phyloP scores from a whole-genome alignment of 1,140 invertebrate genomes.

The Medauroidea extradentata region DNA sequence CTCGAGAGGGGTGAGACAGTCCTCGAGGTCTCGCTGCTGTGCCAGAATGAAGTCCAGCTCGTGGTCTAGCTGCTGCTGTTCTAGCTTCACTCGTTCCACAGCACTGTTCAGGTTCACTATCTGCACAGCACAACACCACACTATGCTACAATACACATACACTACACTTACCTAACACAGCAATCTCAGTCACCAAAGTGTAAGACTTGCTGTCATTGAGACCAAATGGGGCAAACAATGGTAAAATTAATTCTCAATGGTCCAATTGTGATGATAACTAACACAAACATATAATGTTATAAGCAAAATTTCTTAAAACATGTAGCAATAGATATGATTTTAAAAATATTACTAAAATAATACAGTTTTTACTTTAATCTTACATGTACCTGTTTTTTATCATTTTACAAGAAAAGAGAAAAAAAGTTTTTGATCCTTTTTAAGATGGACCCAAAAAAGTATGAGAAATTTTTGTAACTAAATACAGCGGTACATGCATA shows the following conservation, averaged over 20 bases:
- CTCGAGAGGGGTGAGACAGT: slow-evolving; percentile 79
- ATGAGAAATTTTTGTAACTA: too few relatives aligned
- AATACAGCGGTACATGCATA: too few relatives aligned
- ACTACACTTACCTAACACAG: neutral
- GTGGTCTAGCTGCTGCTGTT: slow-evolving; percentile 86
- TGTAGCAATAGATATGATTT: too few relatives aligned
- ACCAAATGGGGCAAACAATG: neutral
- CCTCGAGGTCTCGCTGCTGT: slow-evolving; percentile 89
- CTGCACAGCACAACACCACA: slow-evolving; percentile 39
- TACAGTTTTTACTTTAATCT: too few relatives aligned
- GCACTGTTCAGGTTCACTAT: slow-evolving; percentile 81
- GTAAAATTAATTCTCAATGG: neutral
- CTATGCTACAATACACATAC: neutral
- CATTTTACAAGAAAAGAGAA: too few relatives aligned
- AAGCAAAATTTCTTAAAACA: neutral
- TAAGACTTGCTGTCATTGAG: neutral
- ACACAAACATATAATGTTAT: neutral
- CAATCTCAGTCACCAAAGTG: neutral
- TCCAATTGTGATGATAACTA: neutral
- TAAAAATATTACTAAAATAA: too few relatives aligned
- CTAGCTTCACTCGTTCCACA: slow-evolving; percentile 78
- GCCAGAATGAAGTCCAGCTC: slow-evolving; percentile 92
- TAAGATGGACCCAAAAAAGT: too few relatives aligned
- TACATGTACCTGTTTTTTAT: too few relatives aligned
- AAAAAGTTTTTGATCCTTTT: too few relatives aligned